Percentiles rank a stretch among this genome's conserved stretches.
phyloP scores from a whole-genome alignment of 2,797 vertebrate genomes.

The Pantherophis alleghaniensis region DNA sequence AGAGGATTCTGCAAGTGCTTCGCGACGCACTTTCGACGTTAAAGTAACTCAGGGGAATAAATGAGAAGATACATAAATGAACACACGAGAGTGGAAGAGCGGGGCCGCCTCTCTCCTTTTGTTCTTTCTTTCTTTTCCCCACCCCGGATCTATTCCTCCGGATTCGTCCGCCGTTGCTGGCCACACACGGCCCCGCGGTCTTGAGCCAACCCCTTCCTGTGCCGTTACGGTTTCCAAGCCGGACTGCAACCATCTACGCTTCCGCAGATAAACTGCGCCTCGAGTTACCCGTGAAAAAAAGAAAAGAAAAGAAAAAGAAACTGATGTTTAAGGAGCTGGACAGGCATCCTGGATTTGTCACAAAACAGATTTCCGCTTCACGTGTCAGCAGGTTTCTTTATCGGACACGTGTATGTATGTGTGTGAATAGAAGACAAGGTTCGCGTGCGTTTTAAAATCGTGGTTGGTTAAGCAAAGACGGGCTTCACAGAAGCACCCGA shows the following conservation, averaged over 20 bases:
- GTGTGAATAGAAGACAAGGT: not conserved
- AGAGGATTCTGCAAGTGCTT: not conserved
- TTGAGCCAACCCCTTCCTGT: conserved; percentile 24
- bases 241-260: not conserved
- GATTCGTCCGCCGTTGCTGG: conserved; percentile 1
- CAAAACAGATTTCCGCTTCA: not conserved
- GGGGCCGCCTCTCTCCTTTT: not conserved
- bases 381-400: not conserved
- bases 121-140: not conserved
- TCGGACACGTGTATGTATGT: not conserved
- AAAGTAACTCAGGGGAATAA: not conserved
- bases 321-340: not conserved
- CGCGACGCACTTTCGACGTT: not conserved
- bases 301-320: not conserved
- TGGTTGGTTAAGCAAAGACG: not conserved
- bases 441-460: not conserved
- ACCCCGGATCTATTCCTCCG: conserved; percentile 7
- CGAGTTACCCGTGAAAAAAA: not conserved
- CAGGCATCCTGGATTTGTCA: not conserved
- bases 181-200: not conserved
- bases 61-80: not conserved
- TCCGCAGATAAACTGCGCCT: too few species aligned
- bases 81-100: not conserved
- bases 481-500: not conserved
- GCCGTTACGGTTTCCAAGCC: not conserved